Conservation (phyloP, 2,113 vertebrate genomes). For the Xyrauchen texanus region DNA sequence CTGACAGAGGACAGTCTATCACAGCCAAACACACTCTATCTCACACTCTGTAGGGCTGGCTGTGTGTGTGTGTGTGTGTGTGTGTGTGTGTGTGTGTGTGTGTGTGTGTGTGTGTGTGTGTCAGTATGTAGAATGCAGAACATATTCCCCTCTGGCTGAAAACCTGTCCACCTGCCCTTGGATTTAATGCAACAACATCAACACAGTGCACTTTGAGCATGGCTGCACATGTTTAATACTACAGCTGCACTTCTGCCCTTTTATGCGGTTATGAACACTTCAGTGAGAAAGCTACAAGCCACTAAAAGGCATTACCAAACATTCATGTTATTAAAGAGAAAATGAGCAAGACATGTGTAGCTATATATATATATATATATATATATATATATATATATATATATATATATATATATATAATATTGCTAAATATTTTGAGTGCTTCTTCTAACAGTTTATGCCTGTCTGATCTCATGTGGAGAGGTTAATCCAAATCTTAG, state of each 20-base stretch:
- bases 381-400: no score
- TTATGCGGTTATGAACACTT: background rate
- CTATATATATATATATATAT: no score
- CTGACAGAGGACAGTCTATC: constrained; percentile 3
- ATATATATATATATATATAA: no score
- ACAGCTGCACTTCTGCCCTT: constrained; percentile 1
- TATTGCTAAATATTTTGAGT: no score
- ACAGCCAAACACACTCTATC: background rate
- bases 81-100: background rate
- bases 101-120: background rate
- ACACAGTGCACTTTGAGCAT: background rate
- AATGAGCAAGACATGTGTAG: no score
- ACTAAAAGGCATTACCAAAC: background rate
- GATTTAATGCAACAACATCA: constrained; percentile 11
- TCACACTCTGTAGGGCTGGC: background rate
- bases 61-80: background rate
- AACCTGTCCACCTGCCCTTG: constrained; percentile 7
- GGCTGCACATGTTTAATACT: constrained; percentile 1
- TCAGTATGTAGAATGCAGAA: background rate
- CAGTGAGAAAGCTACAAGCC: background rate
- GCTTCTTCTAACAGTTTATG: no score
- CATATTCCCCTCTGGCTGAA: constrained; percentile 22
- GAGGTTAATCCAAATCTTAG: background rate
- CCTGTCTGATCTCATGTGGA: background rate
- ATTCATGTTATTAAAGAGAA: background rate